Base-by-base conservation (phyloP, 2,113 vertebrate species). In the Tonatia bakeri region DNA sequence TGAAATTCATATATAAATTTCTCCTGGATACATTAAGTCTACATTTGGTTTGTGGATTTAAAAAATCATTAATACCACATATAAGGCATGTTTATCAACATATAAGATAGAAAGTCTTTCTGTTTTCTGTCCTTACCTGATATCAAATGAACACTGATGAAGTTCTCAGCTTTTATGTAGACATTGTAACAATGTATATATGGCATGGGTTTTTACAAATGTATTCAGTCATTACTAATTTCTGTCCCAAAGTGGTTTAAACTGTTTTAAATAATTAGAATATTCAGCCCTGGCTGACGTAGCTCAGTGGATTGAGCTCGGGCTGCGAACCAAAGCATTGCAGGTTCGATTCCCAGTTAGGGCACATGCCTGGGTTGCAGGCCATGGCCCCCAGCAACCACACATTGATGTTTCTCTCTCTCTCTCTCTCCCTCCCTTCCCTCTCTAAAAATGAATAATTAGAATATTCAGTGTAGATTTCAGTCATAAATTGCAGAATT, bases 61-160 rank as follows among this genome's bases (percentile, higher is more conserved):
- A 50, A 50, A 77, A 92, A 91, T 95, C 69, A 91, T 17, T 3
- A 76, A 15, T 64, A 96, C 52, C 43, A 85, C 45, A 86, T 85
- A 61, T 94, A 79, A 76, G 84, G 84, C 52, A 85, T 94, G 89
- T 93, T 97, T 97, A 96, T 93, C 52, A 38, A 65, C 86, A 45
- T 87, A 89, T 94, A 77, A 91, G 54, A 93, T 94, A 85, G 19
- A 64, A 61, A 90, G 77, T 91, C 33, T 54, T 76, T 56, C 56
- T 77, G 17, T 50, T 91, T 84, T 75, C 76, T 96, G 72, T 69
- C 86, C 77, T 85, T 93, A 50, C 69, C 70, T 77, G 91, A 82
- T 13, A 6, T 96, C 40, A 86, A 93, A 91, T 86, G 40, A 81
- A 81, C 54, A 69, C 45, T 93, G 76, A 26, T 82, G 70, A 91